Conservation (phyloP, 2,797 vertebrate species). For the Holocentrus rufus region DNA sequence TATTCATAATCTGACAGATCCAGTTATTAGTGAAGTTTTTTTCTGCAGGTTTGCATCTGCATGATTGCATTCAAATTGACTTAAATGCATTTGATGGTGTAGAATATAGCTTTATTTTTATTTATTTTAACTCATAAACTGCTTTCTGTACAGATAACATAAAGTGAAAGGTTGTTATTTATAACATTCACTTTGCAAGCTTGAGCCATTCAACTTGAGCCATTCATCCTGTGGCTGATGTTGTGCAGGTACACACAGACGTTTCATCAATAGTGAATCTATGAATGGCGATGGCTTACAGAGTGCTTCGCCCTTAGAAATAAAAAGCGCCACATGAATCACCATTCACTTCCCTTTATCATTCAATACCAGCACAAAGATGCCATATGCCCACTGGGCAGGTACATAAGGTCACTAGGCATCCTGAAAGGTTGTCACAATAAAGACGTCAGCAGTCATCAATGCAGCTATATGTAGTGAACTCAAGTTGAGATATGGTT, state of each 20-base stretch:
- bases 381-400: constrained; percentile 32
- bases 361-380: constrained; percentile 29
- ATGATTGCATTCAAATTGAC: neutral
- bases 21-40: too few species aligned
- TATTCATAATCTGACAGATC: too few species aligned
- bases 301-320: constrained; percentile 20
- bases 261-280: constrained; percentile 36
- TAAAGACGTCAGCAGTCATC: constrained; percentile 57
- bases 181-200: neutral
- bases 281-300: neutral
- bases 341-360: constrained; percentile 9
- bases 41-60: too few species aligned
- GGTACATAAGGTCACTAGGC: constrained; percentile 45
- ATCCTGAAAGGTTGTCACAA: constrained; percentile 41
- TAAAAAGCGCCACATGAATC: constrained; percentile 8
- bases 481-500: constrained; percentile 28
- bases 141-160: neutral
- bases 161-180: neutral
- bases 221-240: neutral
- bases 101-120: too few species aligned
- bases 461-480: constrained; percentile 16
- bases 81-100: too few species aligned
- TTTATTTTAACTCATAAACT: neutral
- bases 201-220: neutral
- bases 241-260: constrained; percentile 5